A percentile compares a stretch with the other conserved stretches of the same genome.
phyloP scores from a whole-genome alignment of 2,797 vertebrate genomes.

The Novumbra hubbsi region DNA sequence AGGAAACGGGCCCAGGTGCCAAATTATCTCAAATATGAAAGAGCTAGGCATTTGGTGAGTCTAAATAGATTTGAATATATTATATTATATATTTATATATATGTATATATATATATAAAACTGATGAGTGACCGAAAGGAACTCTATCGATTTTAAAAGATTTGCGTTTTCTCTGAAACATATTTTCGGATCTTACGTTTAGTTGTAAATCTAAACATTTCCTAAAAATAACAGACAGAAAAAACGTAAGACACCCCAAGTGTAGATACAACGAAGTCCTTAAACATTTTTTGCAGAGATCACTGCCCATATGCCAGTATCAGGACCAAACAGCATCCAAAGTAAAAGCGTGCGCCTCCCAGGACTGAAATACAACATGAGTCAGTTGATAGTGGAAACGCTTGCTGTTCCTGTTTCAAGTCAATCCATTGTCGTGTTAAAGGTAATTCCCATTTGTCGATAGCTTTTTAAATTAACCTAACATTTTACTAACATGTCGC shows the following conservation, averaged over 20 bases:
- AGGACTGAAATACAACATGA: background rate
- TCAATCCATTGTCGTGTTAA: background rate
- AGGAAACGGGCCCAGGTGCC: conserved; percentile 35
- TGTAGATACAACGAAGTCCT: background rate
- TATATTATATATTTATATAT: too few species aligned
- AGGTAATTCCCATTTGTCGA: background rate
- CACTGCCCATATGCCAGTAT: background rate
- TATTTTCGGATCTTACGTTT: conserved; percentile 80
- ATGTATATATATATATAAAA: background rate
- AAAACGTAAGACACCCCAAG: background rate
- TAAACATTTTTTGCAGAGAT: background rate
- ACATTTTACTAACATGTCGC: background rate
- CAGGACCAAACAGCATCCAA: background rate
- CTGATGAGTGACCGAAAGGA: background rate
- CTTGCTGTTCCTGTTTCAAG: background rate
- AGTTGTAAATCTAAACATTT: conserved; percentile 76
- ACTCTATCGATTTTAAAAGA: background rate
- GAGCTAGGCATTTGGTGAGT: background rate
- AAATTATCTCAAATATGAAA: background rate
- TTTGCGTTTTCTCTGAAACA: background rate
- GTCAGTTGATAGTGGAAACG: background rate
- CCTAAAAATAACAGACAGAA: conserved; percentile 1
- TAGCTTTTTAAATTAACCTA: background rate
- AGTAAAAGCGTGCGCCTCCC: background rate
- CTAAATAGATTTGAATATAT: background rate